phyloP scores from a whole-genome alignment of 1,140 invertebrate species.

The Halesus radiatus region DNA sequence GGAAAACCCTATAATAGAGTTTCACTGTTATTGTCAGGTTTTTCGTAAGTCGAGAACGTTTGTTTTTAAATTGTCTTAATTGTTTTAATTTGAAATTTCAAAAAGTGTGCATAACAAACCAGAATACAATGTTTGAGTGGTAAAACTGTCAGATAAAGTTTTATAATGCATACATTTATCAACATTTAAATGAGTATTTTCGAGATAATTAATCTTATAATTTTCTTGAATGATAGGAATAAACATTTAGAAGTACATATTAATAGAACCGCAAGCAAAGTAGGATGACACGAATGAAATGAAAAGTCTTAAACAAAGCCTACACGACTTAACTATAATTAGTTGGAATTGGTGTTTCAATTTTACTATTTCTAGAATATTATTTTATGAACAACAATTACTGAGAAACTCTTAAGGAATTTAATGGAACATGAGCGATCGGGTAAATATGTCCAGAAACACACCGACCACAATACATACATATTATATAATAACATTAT shows the following conservation, averaged over 20 bases:
- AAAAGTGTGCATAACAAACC: too few relatives aligned
- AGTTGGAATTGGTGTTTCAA: slow-evolving; percentile 28
- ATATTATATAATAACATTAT: neutral
- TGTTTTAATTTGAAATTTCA: too few relatives aligned
- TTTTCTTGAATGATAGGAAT: neutral
- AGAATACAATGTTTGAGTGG: too few relatives aligned
- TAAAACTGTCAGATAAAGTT: too few relatives aligned
- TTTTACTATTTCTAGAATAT: slow-evolving; percentile 9
- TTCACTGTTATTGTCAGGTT: too few relatives aligned
- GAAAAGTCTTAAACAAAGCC: slow-evolving; percentile 1
- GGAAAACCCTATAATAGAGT: too few relatives aligned
- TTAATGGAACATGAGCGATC: slow-evolving; percentile 3
- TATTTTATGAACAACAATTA: slow-evolving; percentile 6
- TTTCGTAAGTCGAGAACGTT: too few relatives aligned
- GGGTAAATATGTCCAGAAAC: slow-evolving; percentile 12
- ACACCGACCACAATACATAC: slow-evolving; percentile 15
- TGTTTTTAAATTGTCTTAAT: too few relatives aligned
- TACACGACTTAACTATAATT: neutral
- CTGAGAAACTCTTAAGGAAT: neutral
- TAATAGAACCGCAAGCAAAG: neutral
- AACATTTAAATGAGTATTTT: too few relatives aligned
- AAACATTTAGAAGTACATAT: neutral
- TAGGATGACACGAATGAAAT: neutral
- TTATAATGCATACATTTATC: too few relatives aligned
- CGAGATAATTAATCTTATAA: neutral